These are phyloP conservation scores for Cydia pomonella DNA, from an alignment of 1,140 invertebrate genomes.

Conservation along the genomic window DNA sequence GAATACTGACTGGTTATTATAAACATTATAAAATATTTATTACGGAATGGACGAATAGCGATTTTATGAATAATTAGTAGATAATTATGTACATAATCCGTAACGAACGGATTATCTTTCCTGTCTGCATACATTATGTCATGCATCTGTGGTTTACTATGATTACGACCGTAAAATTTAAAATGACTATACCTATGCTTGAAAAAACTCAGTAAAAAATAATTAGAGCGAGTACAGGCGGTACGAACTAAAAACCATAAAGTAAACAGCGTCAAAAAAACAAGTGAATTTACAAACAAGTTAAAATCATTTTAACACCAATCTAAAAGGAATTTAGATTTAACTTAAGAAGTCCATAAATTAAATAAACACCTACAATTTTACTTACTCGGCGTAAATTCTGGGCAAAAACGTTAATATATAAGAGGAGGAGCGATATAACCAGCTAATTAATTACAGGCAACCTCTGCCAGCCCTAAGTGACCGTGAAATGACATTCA, in stretches of 20 bases:
- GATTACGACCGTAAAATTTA: slow-evolving; percentile 8
- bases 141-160: slow-evolving; percentile 16
- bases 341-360: slow-evolving; percentile 21
- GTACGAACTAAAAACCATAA: slow-evolving; percentile 10
- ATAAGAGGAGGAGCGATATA: slow-evolving; percentile 18
- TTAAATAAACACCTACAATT: slow-evolving; percentile 2
- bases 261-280: slow-evolving; percentile 8
- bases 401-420: slow-evolving; percentile 32
- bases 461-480: slow-evolving; percentile 51
- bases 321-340: slow-evolving; percentile 7
- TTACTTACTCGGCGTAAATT: slow-evolving; percentile 29
- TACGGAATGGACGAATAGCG: background rate
- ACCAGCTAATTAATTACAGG: slow-evolving; percentile 45
- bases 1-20: no score
- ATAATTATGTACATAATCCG: slow-evolving; percentile 25
- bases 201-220: background rate
- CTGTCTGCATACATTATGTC: slow-evolving; percentile 23
- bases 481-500: slow-evolving; percentile 72
- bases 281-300: slow-evolving; percentile 13
- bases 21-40: background rate
- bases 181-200: background rate
- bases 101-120: slow-evolving; percentile 28
- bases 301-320: slow-evolving; percentile 30
- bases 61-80: background rate
- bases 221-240: background rate